A percentile compares a stretch with the other conserved stretches of the same genome.
Evolutionary conservation across 2,113 vertebrate species (phyloP).

Genomic region (Grantiella picta): DNA sequence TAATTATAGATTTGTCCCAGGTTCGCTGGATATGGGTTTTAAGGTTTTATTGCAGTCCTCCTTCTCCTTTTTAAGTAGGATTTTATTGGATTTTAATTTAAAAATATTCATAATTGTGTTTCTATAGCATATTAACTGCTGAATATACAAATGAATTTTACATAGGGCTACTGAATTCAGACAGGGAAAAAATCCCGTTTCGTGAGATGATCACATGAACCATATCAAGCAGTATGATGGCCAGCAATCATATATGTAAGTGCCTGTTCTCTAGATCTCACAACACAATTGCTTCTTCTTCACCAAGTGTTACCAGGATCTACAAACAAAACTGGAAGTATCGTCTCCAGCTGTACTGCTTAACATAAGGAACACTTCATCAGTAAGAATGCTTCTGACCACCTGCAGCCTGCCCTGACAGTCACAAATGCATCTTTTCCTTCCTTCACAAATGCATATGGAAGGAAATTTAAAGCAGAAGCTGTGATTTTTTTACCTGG

Average conservation of each 20-base stretch:
- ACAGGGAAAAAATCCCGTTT: not conserved
- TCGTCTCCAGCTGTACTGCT: not conserved
- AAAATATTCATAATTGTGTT: not conserved
- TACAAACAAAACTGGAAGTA: not conserved
- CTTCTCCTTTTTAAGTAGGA: not conserved
- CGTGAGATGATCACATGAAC: not conserved
- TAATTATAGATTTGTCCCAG: not conserved
- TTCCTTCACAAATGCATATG: not conserved
- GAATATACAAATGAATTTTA: not conserved
- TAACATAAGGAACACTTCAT: not conserved
- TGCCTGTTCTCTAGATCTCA: not conserved
- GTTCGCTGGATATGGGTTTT: not conserved
- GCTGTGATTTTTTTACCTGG: not conserved
- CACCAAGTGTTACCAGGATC: not conserved
- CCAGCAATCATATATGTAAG: not conserved
- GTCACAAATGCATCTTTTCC: not conserved
- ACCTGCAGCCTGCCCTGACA: not conserved
- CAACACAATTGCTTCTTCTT: not conserved
- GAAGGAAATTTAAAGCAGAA: not conserved
- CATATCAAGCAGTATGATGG: not conserved
- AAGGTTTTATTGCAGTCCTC: not conserved
- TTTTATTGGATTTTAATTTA: not conserved
- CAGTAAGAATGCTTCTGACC: not conserved
- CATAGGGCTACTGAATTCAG: not conserved
- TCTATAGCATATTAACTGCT: not conserved